phyloP scores from a whole-genome alignment of 1,140 invertebrate species.

The Saxidomus purpurata region DNA sequence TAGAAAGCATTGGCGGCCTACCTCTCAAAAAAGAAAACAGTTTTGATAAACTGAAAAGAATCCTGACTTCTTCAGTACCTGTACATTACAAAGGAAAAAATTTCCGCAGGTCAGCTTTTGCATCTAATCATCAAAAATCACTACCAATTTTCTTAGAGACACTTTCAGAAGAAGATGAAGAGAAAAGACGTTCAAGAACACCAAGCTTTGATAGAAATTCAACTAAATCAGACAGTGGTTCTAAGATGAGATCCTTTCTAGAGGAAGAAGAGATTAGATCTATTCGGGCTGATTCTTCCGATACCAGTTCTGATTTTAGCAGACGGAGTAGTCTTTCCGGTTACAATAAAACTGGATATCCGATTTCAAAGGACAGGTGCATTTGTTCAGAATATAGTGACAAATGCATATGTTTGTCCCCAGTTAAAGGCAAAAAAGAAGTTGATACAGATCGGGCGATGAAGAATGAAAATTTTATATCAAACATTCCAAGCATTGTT shows the following conservation, averaged over 20 bases:
- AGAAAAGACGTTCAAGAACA: constrained; percentile 58
- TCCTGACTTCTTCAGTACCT: background rate
- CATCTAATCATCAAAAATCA: constrained; percentile 78
- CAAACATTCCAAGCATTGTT: constrained; percentile 53
- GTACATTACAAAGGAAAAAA: constrained; percentile 38
- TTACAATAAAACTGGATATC: background rate
- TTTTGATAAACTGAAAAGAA: constrained; percentile 66
- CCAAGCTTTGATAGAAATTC: constrained; percentile 61
- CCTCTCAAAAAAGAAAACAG: constrained; percentile 55
- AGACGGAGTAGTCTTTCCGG: background rate
- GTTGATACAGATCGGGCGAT: too few species aligned
- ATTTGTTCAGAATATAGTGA: background rate
- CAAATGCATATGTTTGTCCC: background rate
- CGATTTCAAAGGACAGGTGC: background rate
- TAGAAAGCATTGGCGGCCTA: constrained; percentile 6
- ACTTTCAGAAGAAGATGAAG: constrained; percentile 81
- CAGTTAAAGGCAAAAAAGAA: background rate
- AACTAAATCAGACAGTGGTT: background rate
- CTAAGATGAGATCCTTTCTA: constrained; percentile 46
- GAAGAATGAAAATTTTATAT: background rate
- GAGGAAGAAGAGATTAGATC: constrained; percentile 45
- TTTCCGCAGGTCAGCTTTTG: constrained; percentile 75
- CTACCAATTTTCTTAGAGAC: constrained; percentile 82
- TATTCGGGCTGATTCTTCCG: background rate
- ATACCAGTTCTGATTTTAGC: constrained; percentile 10